Conservation (phyloP, 2,797 vertebrate genomes). For the Protosalanx chinensis region DNA sequence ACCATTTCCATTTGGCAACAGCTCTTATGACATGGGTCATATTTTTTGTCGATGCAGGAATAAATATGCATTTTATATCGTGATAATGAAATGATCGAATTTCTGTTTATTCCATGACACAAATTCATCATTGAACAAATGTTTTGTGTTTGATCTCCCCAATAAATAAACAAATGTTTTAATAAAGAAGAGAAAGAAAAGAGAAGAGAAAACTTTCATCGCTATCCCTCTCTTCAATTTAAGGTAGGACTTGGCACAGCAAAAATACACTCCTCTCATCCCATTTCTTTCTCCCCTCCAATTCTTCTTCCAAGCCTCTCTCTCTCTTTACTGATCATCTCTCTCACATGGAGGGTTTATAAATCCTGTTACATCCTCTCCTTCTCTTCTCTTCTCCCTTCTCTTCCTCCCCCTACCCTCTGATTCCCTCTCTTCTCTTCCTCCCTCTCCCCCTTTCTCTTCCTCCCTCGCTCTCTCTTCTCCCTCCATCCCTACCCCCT, state of each 20-base stretch:
- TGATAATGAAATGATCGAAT: slow-evolving; percentile 5
- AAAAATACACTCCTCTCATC: slow-evolving; percentile 54
- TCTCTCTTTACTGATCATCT: slow-evolving; percentile 22
- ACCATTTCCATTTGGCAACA: slow-evolving; percentile 66
- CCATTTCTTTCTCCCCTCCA: slow-evolving; percentile 28
- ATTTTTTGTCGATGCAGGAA: slow-evolving; percentile 38
- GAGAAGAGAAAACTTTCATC: slow-evolving; percentile 51
- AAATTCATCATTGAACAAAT: slow-evolving; percentile 37
- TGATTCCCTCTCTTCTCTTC: slow-evolving; percentile 11
- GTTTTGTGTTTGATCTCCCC: slow-evolving; percentile 40
- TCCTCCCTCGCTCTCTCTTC: slow-evolving; percentile 1
- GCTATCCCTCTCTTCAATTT: slow-evolving; percentile 50
- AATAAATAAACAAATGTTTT: slow-evolving; percentile 42
- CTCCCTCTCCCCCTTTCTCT: background rate
- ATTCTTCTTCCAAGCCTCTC: slow-evolving; percentile 43
- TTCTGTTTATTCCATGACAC: slow-evolving; percentile 40
- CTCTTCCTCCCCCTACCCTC: slow-evolving; percentile 17
- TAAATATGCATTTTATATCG: slow-evolving; percentile 45
- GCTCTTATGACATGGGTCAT: slow-evolving; percentile 34
- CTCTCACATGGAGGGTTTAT: background rate
- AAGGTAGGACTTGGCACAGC: slow-evolving; percentile 67
- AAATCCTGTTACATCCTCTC: slow-evolving; percentile 14
- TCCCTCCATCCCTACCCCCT: too few relatives aligned
- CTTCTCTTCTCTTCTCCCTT: slow-evolving; percentile 11
- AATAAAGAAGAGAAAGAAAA: slow-evolving; percentile 44